phyloP scores from a whole-genome alignment of 2,113 vertebrate species.

The Phrynocephalus versicolor region DNA sequence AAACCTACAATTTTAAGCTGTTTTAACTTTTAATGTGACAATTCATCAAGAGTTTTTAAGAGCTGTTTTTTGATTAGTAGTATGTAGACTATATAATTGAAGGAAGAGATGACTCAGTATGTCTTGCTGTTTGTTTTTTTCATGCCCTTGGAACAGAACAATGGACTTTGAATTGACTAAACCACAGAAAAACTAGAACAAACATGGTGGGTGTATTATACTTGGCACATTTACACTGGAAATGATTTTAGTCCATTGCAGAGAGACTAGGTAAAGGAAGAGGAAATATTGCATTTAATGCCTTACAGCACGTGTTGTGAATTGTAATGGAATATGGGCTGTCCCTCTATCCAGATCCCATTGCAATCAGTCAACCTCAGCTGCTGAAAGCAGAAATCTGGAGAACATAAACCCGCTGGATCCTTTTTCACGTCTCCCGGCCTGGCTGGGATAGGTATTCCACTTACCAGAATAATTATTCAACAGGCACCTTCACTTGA shows the following conservation, averaged over 20 bases:
- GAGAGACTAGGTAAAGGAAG: constrained; percentile 44
- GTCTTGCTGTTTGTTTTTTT: constrained; percentile 59
- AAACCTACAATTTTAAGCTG: constrained; percentile 25
- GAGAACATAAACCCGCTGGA: too few species aligned
- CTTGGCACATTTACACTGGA: constrained; percentile 48
- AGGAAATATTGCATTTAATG: constrained; percentile 41
- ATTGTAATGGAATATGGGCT: too few species aligned
- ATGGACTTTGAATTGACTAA: constrained; percentile 61
- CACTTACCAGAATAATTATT: too few species aligned
- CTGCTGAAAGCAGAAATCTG: too few species aligned
- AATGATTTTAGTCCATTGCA: constrained; percentile 54
- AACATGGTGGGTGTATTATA: constrained; percentile 32
- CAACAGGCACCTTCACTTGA: too few species aligned
- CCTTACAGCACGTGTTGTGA: too few species aligned
- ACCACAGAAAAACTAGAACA: constrained; percentile 58
- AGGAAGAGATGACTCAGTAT: constrained; percentile 46
- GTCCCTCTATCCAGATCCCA: too few species aligned
- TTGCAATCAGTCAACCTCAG: too few species aligned
- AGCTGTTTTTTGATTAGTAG: constrained; percentile 59
- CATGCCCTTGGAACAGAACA: constrained; percentile 46
- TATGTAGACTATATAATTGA: constrained; percentile 49
- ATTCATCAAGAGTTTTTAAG: constrained; percentile 54
- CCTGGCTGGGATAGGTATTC: too few species aligned
- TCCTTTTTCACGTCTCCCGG: too few species aligned
- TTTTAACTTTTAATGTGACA: constrained; percentile 57